phyloP scores from a whole-genome alignment of 2,113 vertebrate genomes.

The Colius striatus region DNA sequence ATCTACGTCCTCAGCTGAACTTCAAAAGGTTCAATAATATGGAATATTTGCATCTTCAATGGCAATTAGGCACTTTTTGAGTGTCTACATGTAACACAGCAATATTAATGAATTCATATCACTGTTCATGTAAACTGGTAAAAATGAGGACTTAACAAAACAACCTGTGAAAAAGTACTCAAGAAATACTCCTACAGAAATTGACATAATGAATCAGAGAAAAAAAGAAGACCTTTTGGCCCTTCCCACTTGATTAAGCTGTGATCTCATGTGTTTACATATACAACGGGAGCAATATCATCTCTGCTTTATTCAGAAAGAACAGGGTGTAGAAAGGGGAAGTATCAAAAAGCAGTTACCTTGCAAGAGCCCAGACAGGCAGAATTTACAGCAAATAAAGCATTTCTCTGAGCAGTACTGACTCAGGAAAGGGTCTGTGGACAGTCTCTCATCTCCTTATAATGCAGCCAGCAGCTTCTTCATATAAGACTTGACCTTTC shows the following conservation, averaged over 20 bases:
- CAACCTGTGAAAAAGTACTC: background rate
- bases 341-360: background rate
- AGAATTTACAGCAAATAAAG: background rate
- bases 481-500: background rate
- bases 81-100: background rate
- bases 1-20: conserved; percentile 44
- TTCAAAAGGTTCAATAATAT: background rate
- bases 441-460: background rate
- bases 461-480: background rate
- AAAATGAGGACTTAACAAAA: background rate
- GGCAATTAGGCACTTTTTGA: conserved; percentile 37
- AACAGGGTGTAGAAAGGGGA: background rate
- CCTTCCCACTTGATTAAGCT: background rate
- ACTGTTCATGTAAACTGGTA: background rate
- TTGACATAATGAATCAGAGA: background rate
- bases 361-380: background rate
- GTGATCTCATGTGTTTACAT: background rate
- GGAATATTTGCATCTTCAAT: conserved; percentile 24
- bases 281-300: background rate
- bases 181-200: background rate
- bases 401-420: background rate
- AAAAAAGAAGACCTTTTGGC: background rate
- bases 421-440: background rate
- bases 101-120: background rate
- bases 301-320: background rate